A percentile compares a stretch with the other conserved stretches of the same genome.
Evolutionary conservation across 2,888 invertebrate species (phyloP).

Genomic region (Cerastoderma edule): DNA sequence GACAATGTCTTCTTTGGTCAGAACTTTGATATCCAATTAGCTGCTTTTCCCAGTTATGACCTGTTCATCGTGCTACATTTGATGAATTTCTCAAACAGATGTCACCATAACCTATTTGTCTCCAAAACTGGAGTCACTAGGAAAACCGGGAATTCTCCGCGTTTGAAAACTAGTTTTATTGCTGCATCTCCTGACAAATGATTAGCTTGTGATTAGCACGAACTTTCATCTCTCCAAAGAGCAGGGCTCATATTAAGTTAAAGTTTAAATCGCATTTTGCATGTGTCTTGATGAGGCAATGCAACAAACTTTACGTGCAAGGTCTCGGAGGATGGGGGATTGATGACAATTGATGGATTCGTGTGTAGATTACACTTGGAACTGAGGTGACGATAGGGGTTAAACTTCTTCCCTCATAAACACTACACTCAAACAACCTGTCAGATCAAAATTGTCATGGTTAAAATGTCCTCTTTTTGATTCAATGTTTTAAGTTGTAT

Average conservation of each 20-base stretch:
- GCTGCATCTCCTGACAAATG: conserved; percentile 9
- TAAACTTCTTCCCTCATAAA: conserved; percentile 8
- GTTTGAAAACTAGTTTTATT: conserved; percentile 1
- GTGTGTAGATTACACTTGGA: conserved; percentile 6
- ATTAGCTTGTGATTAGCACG: conserved; percentile 28
- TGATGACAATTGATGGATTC: conserved; percentile 28
- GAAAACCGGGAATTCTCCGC: too few species aligned
- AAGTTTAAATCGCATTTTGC: conserved; percentile 39
- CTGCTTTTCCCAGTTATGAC: too few species aligned
- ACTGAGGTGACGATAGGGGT: conserved; percentile 23
- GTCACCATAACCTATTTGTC: too few species aligned
- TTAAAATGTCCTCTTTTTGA: too few species aligned
- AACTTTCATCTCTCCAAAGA: conserved; percentile 13
- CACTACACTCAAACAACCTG: too few species aligned
- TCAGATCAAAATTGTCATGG: too few species aligned
- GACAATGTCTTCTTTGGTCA: too few species aligned
- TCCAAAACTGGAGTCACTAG: too few species aligned
- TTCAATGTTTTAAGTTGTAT: too few species aligned
- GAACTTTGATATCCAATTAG: too few species aligned
- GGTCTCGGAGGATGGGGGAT: conserved; percentile 8
- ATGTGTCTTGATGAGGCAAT: conserved; percentile 26
- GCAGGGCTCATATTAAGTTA: conserved; percentile 21
- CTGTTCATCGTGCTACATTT: too few species aligned
- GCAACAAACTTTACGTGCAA: conserved; percentile 20
- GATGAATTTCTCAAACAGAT: too few species aligned